A percentile compares a stretch with the other conserved stretches of the same genome.
Evolutionary conservation across 2,888 invertebrate genomes (phyloP).

Genomic region (Pasiphila rectangulata): DNA sequence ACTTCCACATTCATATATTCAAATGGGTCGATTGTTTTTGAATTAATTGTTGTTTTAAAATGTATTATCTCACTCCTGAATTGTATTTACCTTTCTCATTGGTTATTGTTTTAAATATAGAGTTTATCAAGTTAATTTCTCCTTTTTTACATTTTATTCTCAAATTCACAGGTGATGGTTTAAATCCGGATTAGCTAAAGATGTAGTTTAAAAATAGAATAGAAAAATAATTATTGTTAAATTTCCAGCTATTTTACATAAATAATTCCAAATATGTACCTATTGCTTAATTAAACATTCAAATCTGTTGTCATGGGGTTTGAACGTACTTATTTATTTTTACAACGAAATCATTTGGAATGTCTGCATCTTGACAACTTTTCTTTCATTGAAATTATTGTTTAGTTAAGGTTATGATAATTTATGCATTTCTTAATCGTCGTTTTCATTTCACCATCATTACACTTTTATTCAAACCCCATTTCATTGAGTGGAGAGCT

Average conservation of each 20-base stretch:
- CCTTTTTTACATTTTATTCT: not conserved
- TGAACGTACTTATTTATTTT: slow-evolving; percentile 60
- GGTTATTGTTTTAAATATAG: not conserved
- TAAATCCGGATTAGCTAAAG: slow-evolving; percentile 31
- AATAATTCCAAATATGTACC: slow-evolving; percentile 26
- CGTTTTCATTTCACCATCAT: slow-evolving; percentile 45
- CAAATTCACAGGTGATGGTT: not conserved
- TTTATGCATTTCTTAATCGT: slow-evolving; percentile 61
- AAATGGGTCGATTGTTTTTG: not conserved
- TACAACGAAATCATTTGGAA: slow-evolving; percentile 69
- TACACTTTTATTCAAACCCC: slow-evolving; percentile 77
- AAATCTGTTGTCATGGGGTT: slow-evolving; percentile 75
- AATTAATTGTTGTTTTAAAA: not conserved
- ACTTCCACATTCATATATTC: not conserved
- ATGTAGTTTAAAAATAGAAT: slow-evolving; percentile 44
- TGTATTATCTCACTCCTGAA: too few species aligned
- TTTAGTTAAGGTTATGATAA: slow-evolving; percentile 53
- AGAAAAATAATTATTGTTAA: slow-evolving; percentile 20
- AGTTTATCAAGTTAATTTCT: not conserved
- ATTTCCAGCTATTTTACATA: slow-evolving; percentile 9
- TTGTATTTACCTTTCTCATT: too few species aligned
- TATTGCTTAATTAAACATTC: slow-evolving; percentile 60
- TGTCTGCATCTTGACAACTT: slow-evolving; percentile 82
- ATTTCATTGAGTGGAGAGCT: slow-evolving; percentile 77
- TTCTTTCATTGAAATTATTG: slow-evolving; percentile 59